Evolutionary conservation across 2,797 vertebrate species (phyloP), one percentile per base, ranked within the genome.

Genomic region (Xenopus petersii): DNA sequence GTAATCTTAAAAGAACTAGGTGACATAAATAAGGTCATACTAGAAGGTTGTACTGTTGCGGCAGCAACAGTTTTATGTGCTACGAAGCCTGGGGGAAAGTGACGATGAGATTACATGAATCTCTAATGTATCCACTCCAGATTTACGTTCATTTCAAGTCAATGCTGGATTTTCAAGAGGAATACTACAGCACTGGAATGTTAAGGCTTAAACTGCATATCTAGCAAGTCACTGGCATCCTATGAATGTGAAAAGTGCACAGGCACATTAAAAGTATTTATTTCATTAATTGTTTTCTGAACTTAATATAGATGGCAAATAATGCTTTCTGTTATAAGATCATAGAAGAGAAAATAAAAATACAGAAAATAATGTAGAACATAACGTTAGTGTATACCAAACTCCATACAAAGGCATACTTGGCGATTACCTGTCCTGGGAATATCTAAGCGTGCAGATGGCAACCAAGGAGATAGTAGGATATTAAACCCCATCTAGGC

Each of bases 71-170:
- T 73, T 77, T 72, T 77, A 68, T 77, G 49, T 58, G 59, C 70
- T 68, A 65, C 56, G 63, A 62, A 77, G 75, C 75, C 70, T 56
- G 13, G 16, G 70, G 75, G 75, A 77, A 68, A 73, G 70, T 64
- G 70, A 73, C 73, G 70, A 77, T 77, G 75, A 77, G 75, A 77
- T 77, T 77, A 73, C 70, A 77, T 77, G 70, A 77, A 77, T 73
- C 70, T 77, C 70, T 77, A 77, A 77, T 77, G 75, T 73, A 73
- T 68, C 70, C 59, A 77, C 75, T 73, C 73, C 48, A 77, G 75
- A 77, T 77, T 77, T 77, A 77, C 64, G 75, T 72, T 68, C 65
- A 68, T 73, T 73, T 77, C 61, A 73, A 68, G 61, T 68, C 59
- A 64, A 61, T 73, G 65, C 51, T n/a, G 70, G 59, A 64, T 77